These are phyloP conservation scores for Tetraneura akinire DNA, from an alignment of 1,140 invertebrate genomes.

Conservation along the genomic window DNA sequence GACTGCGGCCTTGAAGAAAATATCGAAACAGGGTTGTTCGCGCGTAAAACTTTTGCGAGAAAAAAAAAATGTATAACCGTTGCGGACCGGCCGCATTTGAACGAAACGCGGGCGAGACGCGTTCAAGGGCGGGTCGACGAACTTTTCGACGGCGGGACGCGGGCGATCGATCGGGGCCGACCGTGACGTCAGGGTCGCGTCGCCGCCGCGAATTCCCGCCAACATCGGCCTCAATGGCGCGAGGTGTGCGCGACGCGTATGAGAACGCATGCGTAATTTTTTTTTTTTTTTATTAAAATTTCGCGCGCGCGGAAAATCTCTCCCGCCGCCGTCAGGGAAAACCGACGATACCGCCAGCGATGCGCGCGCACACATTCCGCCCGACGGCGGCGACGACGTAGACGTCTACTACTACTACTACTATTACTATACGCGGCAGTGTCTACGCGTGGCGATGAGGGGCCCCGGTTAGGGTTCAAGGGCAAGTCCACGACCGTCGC, in stretches of 20 bases:
- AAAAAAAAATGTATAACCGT: neutral
- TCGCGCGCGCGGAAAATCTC: slow-evolving; percentile 47
- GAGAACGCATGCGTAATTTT: too few relatives aligned
- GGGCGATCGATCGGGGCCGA: slow-evolving; percentile 10
- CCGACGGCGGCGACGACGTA: neutral
- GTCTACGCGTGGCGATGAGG: too few relatives aligned
- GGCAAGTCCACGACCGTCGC: slow-evolving; percentile 32
- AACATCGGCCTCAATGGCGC: slow-evolving; percentile 21
- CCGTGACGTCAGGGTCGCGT: slow-evolving; percentile 49
- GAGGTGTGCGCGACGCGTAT: neutral
- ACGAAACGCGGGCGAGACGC: neutral
- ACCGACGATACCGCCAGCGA: neutral
- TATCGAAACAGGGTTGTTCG: too few relatives aligned
- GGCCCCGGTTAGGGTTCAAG: slow-evolving; percentile 49
- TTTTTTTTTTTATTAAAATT: too few relatives aligned
- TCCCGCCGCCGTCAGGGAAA: neutral
- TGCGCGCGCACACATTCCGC: slow-evolving; percentile 20
- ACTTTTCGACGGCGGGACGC: neutral
- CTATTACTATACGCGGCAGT: too few relatives aligned
- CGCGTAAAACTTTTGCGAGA: neutral
- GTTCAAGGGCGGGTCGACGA: slow-evolving; percentile 47
- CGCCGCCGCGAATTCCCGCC: slow-evolving; percentile 23
- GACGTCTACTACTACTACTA: neutral
- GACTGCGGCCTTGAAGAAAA: too few relatives aligned
- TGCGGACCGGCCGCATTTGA: neutral